These are phyloP conservation scores for Oxystoma pomonae DNA, from an alignment of 2,888 invertebrate species.

Conservation along the genomic window DNA sequence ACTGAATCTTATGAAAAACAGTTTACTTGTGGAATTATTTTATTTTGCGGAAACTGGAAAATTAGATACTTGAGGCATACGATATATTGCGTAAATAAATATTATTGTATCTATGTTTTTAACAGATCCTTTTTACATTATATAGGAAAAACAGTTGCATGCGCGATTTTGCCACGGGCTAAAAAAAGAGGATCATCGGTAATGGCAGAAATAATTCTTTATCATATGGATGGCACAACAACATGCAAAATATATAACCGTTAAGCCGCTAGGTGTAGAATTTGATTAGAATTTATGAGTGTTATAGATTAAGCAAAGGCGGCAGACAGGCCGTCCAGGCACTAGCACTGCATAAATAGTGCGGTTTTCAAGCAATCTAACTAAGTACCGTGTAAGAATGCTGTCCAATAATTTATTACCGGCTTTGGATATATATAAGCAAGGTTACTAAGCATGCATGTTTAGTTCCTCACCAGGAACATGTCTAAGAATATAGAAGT, in stretches of 20 bases:
- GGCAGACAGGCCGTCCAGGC: neutral
- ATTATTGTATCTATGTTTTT: no score
- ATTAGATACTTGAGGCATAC: no score
- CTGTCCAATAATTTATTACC: neutral
- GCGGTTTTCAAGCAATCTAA: neutral
- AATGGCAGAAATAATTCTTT: neutral
- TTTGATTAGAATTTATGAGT: neutral
- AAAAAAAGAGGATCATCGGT: no score
- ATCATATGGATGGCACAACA: neutral
- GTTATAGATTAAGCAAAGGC: neutral
- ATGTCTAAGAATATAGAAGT: no score
- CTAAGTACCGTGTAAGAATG: neutral
- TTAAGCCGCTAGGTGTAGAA: neutral
- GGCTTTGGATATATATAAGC: neutral
- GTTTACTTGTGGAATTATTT: no score
- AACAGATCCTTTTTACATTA: no score
- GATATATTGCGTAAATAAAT: no score
- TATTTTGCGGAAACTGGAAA: no score
- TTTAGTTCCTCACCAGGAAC: no score
- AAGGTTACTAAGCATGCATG: neutral
- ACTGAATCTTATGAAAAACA: no score
- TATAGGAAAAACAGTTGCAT: no score
- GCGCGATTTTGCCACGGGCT: no score
- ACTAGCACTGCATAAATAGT: neutral
- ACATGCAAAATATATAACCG: neutral